Conservation (phyloP, 2,113 vertebrate species). For the Myiopsitta monachus region DNA sequence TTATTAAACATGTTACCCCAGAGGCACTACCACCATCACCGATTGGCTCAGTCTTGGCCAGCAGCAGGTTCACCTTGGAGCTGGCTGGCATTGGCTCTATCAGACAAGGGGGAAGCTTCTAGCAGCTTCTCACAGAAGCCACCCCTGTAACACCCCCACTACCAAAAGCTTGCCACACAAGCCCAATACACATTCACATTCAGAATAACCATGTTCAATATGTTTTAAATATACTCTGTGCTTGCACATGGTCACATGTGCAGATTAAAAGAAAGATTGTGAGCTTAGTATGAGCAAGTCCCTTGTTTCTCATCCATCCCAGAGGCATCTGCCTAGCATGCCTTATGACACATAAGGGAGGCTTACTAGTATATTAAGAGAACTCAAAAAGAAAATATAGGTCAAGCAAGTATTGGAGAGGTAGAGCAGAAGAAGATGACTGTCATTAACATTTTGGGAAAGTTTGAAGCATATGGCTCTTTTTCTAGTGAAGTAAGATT, state of each 20-base stretch:
- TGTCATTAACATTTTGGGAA: not conserved
- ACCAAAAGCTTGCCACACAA: not conserved
- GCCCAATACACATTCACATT: not conserved
- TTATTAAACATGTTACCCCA: not conserved
- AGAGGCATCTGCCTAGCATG: not conserved
- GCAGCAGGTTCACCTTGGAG: not conserved
- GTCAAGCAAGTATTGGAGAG: not conserved
- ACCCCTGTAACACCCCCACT: not conserved
- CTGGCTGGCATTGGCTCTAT: not conserved
- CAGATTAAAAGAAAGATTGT: rapidly evolving
- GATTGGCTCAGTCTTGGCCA: not conserved
- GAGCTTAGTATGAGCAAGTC: not conserved
- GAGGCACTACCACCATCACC: not conserved
- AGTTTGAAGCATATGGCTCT: not conserved
- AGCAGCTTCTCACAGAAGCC: not conserved
- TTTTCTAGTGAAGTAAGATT: not conserved
- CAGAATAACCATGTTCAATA: not conserved
- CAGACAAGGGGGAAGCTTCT: not conserved
- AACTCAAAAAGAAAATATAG: not conserved
- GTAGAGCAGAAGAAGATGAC: not conserved
- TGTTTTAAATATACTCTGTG: not conserved
- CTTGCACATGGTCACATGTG: rapidly evolving
- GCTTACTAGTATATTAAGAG: not conserved
- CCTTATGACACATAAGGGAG: not conserved
- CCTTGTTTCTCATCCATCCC: not conserved